phyloP scores from a whole-genome alignment of 1,140 invertebrate genomes.

The Listronotus bonariensis region DNA sequence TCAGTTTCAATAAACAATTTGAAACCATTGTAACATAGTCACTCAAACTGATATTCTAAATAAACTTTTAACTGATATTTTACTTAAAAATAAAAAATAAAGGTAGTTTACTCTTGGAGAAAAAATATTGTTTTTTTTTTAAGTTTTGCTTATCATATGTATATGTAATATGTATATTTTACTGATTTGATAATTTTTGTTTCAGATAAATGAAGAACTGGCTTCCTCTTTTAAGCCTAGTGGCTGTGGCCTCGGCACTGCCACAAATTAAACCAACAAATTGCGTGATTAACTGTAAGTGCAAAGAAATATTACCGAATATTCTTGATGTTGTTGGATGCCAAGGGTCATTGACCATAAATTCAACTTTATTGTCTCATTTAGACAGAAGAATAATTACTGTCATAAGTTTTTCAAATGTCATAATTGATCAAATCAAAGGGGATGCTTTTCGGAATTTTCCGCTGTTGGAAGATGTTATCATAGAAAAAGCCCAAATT shows the following conservation, averaged over 20 bases:
- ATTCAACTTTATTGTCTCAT: constrained; percentile 25
- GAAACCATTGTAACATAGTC: no score
- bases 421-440: constrained; percentile 38
- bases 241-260: constrained; percentile 23
- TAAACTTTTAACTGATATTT: no score
- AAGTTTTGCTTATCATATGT: no score
- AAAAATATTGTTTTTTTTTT: no score
- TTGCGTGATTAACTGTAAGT: constrained; percentile 32
- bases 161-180: no score
- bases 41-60: no score
- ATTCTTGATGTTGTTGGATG: constrained; percentile 31
- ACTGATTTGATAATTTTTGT: constrained; percentile 1
- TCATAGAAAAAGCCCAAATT: constrained; percentile 39
- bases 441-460: constrained; percentile 40
- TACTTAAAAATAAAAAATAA: no score
- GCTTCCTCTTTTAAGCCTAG: constrained; percentile 18
- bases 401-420: constrained; percentile 37
- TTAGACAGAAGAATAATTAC: constrained; percentile 25
- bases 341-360: constrained; percentile 29
- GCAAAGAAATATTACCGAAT: constrained; percentile 25
- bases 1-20: no score
- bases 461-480: constrained; percentile 35
- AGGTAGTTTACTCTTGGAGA: no score
- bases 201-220: constrained; percentile 41
- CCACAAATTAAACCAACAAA: constrained; percentile 18